These are phyloP conservation scores for Chamaea fasciata DNA, from an alignment of 2,113 vertebrate species.

Conservation along the genomic window DNA sequence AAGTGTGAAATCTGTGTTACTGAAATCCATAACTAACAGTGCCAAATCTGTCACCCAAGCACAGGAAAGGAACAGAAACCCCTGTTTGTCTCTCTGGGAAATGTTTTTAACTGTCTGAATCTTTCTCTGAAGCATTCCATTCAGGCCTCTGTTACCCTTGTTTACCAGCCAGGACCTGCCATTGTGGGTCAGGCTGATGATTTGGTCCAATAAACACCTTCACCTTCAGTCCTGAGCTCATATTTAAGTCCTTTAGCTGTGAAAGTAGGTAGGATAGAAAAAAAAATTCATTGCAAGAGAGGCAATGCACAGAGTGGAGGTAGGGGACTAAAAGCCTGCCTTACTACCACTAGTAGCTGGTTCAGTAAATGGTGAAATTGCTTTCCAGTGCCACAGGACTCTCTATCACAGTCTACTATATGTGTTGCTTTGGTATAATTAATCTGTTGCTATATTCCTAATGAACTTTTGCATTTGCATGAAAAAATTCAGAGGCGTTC, in stretches of 20 bases:
- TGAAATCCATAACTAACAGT: not conserved
- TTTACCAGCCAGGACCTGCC: not conserved
- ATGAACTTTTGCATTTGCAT: not conserved
- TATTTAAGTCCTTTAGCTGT: not conserved
- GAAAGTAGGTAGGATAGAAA: not conserved
- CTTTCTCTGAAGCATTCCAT: not conserved
- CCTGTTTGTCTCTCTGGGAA: not conserved
- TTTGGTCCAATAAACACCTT: not conserved
- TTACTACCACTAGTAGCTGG: not conserved
- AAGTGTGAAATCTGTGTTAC: not conserved
- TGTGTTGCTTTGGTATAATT: not conserved
- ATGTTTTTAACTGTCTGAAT: not conserved
- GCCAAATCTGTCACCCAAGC: not conserved
- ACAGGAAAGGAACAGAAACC: not conserved
- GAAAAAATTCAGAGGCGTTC: not conserved
- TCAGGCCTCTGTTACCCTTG: not conserved
- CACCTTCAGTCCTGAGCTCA: not conserved
- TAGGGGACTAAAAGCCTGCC: not conserved
- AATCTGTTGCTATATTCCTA: not conserved
- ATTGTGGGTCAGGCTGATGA: not conserved
- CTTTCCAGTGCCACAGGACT: not conserved
- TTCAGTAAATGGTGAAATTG: not conserved
- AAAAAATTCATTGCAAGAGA: not conserved
- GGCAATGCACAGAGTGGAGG: not conserved
- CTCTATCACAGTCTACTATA: not conserved